phyloP scores from a whole-genome alignment of 2,797 vertebrate species.

The Poeciliopsis gracilis region DNA sequence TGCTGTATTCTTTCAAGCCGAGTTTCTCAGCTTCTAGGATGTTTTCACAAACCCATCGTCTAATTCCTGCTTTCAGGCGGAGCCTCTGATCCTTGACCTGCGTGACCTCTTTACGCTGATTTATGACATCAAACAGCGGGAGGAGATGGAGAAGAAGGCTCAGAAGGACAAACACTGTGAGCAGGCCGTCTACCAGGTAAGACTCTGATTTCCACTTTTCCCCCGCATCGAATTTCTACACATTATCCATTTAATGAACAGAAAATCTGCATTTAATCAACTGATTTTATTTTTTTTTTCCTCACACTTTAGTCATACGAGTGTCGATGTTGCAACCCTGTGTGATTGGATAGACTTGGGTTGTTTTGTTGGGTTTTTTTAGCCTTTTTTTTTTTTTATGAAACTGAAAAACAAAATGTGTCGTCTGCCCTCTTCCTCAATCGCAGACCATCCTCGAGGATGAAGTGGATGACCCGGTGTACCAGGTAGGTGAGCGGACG shows the following conservation, averaged over 20 bases:
- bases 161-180: conserved; percentile 99
- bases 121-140: conserved; percentile 96
- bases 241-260: conserved; percentile 16
- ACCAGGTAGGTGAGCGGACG: conserved; percentile 89
- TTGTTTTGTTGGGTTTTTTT: not conserved
- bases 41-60: not conserved
- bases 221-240: conserved; percentile 21
- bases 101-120: conserved; percentile 98
- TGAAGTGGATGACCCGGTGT: conserved; percentile 97
- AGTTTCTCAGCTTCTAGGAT: not conserved
- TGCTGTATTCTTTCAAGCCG: not conserved
- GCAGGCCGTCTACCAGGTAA: conserved; percentile 97
- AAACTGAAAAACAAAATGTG: conserved; percentile 53
- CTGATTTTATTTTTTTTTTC: conserved; percentile 14
- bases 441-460: conserved; percentile 98
- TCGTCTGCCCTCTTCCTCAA: conserved; percentile 74
- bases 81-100: conserved; percentile 96
- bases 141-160: conserved; percentile 97
- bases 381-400: conserved; percentile 9
- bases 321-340: not conserved
- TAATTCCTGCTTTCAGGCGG: conserved; percentile 81
- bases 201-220: conserved; percentile 14
- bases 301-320: not conserved
- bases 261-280: conserved; percentile 34
- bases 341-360: conserved; percentile 5